phyloP scores from a whole-genome alignment of 2,113 vertebrate species.

The Microtus pennsylvanicus region DNA sequence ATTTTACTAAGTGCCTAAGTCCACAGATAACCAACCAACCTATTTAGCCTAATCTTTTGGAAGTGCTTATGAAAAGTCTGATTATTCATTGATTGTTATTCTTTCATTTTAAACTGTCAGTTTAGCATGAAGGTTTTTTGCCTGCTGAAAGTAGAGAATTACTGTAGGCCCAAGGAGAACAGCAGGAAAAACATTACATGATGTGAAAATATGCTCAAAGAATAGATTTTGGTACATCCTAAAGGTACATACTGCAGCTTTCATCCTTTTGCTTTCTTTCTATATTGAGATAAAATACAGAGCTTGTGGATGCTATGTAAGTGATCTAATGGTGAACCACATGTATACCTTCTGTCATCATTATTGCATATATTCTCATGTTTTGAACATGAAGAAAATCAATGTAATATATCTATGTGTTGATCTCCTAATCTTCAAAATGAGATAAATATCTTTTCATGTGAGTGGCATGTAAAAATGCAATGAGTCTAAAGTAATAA shows the following conservation, averaged over 20 bases:
- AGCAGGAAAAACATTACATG: neutral
- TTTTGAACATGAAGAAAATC: conserved; percentile 3
- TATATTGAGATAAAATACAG: neutral
- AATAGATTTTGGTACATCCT: neutral
- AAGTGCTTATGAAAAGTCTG: conserved; percentile 30
- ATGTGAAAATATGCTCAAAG: neutral
- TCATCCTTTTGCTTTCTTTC: neutral
- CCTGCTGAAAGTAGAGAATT: neutral
- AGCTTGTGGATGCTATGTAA: neutral
- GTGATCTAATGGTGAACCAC: neutral
- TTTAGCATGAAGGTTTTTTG: neutral
- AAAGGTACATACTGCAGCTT: neutral
- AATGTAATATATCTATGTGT: neutral
- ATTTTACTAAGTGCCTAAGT: conserved; percentile 20
- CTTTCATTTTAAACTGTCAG: conserved; percentile 36
- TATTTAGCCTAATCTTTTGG: conserved; percentile 21
- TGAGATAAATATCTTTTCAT: neutral
- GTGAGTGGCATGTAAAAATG: neutral
- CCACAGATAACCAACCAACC: neutral
- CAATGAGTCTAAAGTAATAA: neutral
- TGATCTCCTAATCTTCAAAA: neutral
- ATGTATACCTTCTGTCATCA: neutral
- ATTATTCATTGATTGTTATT: neutral
- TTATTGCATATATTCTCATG: neutral
- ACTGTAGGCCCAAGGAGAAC: neutral